Base-by-base conservation (phyloP, 1,140 invertebrate species). In the Aricia agestis region DNA sequence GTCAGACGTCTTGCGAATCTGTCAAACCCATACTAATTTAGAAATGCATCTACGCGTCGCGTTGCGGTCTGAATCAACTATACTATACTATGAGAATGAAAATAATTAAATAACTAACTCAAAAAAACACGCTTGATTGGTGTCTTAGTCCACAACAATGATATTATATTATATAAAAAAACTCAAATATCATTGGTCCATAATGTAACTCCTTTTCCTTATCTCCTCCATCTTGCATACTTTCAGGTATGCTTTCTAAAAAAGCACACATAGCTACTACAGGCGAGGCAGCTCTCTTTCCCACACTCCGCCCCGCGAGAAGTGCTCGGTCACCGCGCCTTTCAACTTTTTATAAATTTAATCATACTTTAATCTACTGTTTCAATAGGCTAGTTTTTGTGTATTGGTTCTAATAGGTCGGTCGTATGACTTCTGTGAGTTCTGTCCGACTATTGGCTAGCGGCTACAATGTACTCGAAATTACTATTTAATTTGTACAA, bases 341-440 rank as follows among this genome's bases (percentile, higher is more conserved):
- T 82, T 86, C 83, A 81, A 82, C 75, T 87, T 87, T 87, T 85
- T 84, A 77, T 79, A 85, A 89, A 86, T 87, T 86, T 87, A 89
- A 89, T 89, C 87, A 87, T 75, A 86, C 66, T 84, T 82, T 87
- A 89, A 89, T 89, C 84, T 89, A 83, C 81, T 82, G 79, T 86
- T 84, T 81, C 82, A 83, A 87, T 89, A 83, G 84, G 77, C 74
- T 73, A 67, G 76, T 83, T 87, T 87, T 85, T 87, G 78, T 87
- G 72, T 80, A 78, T 83, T 82, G 75, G 80, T 78, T 78, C 75
- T 74, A 74, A 78, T 79, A 78, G 74, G 71, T 73, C 68, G 58
- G 68, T 74, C 74, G 76, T 78, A 74, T 81, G 77, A 81, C 79
- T n/a, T n/a, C n/a, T n/a, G n/a, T n/a, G n/a, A n/a, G n/a, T 81